A percentile compares a stretch with the other conserved stretches of the same genome.
Evolutionary conservation across 2,113 vertebrate species (phyloP).

Genomic region (Burhinus bistriatus): DNA sequence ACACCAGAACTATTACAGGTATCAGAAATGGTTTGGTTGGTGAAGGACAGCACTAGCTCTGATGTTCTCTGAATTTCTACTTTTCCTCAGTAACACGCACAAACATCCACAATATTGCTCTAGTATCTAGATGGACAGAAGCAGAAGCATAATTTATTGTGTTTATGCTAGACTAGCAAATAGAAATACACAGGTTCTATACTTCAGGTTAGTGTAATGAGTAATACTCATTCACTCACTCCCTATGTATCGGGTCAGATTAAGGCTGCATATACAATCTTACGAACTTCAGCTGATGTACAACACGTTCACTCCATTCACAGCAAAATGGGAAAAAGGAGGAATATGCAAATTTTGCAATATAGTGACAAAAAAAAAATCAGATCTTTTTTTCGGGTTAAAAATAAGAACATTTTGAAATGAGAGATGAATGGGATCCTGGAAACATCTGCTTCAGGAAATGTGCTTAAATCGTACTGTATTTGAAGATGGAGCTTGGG

Average conservation of each 20-base stretch:
- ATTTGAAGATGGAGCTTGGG: background rate
- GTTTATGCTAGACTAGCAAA: background rate
- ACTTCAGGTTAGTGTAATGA: background rate
- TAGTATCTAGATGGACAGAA: background rate
- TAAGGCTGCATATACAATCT: background rate
- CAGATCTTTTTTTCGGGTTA: background rate
- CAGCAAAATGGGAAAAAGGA: background rate
- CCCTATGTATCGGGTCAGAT: background rate
- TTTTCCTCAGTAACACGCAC: background rate
- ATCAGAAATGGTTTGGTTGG: background rate
- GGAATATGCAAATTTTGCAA: background rate
- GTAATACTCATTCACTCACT: background rate
- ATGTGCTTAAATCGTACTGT: background rate
- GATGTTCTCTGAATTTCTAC: background rate
- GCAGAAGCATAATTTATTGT: background rate
- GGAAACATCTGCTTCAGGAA: background rate
- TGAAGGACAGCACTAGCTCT: background rate
- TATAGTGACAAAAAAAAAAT: background rate
- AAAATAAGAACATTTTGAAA: background rate
- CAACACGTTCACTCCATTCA: background rate
- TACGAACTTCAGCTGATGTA: background rate
- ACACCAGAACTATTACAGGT: no score
- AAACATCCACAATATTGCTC: background rate
- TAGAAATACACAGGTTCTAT: background rate
- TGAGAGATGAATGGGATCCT: background rate